These are phyloP conservation scores for Drosophila lowei DNA, from an alignment of 1,140 invertebrate species.

Conservation along the genomic window DNA sequence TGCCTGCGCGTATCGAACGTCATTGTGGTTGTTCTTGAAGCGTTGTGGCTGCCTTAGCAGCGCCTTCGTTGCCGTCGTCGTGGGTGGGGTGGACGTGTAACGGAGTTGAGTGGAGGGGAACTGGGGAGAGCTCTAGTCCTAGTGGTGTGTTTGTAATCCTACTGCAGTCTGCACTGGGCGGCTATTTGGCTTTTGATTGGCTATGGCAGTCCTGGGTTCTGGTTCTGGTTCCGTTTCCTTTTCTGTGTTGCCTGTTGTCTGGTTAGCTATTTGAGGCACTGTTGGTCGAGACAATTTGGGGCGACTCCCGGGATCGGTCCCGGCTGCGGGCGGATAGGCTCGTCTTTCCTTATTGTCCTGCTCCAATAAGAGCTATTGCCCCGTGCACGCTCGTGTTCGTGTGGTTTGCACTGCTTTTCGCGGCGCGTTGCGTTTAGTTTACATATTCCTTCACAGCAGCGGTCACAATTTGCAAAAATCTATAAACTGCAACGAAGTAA, in stretches of 20 bases:
- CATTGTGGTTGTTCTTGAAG: slow-evolving; percentile 47
- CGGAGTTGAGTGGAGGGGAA: background rate
- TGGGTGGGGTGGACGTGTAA: slow-evolving; percentile 3
- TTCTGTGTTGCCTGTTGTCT: slow-evolving; percentile 42
- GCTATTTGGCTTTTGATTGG: slow-evolving; percentile 65
- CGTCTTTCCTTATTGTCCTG: slow-evolving; percentile 44
- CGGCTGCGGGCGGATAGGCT: background rate
- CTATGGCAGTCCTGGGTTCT: slow-evolving; percentile 70
- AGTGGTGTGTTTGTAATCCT: slow-evolving; percentile 39
- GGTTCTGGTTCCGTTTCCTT: slow-evolving; percentile 6
- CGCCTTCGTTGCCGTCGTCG: slow-evolving; percentile 12
- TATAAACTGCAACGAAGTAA: slow-evolving; percentile 81
- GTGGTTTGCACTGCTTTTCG: slow-evolving; percentile 47
- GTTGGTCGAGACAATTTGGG: slow-evolving; percentile 73
- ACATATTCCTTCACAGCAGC: slow-evolving; percentile 78
- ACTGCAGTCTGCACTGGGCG: slow-evolving; percentile 72
- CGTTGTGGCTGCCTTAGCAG: background rate
- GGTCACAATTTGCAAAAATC: slow-evolving; percentile 79
- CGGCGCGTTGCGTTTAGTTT: slow-evolving; percentile 69
- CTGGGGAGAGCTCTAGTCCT: slow-evolving; percentile 19
- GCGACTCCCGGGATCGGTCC: slow-evolving; percentile 35
- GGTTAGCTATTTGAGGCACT: slow-evolving; percentile 58
- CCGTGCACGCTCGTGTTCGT: slow-evolving; percentile 16
- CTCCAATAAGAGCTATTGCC: slow-evolving; percentile 55
- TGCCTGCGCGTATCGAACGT: slow-evolving; percentile 79